Percentiles rank a stretch among this genome's conserved stretches.
Conservation (phyloP, 30 jellyfish, hydroid and myxozoan genomes). For the Chrysaora quinquecirrha region DNA sequence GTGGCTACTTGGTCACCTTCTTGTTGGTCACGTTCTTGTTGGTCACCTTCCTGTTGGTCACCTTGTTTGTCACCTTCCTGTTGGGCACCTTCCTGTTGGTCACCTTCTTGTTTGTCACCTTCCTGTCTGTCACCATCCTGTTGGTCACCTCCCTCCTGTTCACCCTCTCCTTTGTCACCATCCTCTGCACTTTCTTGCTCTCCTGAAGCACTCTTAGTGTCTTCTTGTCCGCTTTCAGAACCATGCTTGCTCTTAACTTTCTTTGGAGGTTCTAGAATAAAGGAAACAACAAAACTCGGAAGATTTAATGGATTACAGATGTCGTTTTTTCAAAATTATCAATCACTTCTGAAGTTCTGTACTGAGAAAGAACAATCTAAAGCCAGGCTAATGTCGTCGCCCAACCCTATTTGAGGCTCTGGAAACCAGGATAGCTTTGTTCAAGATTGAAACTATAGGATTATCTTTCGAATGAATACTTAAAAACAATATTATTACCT, state of each 20-base stretch:
- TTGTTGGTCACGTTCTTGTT: not conserved
- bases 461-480: too few relatives aligned
- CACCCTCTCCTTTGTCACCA: not conserved
- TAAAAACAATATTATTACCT: too few relatives aligned
- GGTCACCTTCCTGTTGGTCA: constrained; percentile 10
- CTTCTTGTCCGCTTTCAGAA: not conserved
- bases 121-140: too few relatives aligned
- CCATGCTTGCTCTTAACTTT: constrained; percentile 15
- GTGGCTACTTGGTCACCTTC: not conserved
- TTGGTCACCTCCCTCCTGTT: constrained; percentile 7
- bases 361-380: too few relatives aligned
- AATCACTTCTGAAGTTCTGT: too few relatives aligned
- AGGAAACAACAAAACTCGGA: not conserved
- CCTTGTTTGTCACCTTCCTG: not conserved
- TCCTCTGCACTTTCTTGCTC: constrained; percentile 21
- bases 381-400: too few relatives aligned
- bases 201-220: not conserved
- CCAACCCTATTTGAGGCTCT: too few relatives aligned
- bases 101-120: constrained; percentile 1
- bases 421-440: too few relatives aligned
- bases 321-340: too few relatives aligned
- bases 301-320: too few relatives aligned
- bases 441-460: too few relatives aligned
- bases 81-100: constrained; percentile 26
- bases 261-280: not conserved